Evolutionary conservation across 2,113 vertebrate genomes (phyloP), one percentile per base, ranked within the genome.

Genomic region (Alethe castanea): DNA sequence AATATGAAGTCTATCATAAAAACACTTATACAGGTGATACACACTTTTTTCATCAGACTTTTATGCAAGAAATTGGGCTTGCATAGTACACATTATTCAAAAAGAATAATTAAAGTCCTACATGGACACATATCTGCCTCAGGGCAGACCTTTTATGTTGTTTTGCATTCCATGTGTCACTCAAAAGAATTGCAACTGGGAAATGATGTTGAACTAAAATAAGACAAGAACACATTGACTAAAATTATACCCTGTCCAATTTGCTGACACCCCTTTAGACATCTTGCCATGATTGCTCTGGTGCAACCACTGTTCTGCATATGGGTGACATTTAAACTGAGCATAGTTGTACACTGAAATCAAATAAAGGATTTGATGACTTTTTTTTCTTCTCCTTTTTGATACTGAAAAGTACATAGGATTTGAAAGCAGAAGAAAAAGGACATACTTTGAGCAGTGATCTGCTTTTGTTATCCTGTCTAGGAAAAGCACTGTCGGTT

Each of bases 171-270:
- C 29, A 52, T 47, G 78, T 97, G 98, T 97, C 98, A 98, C 90
- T 98, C 97, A 98, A 88, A 97, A 97, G 97, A 97, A 97, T 96
- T 94, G 96, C 97, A 98, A 96, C 96, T 91, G 97, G 97, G 97
- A 98, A 98, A 97, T 94, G 95, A 96, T 97, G 96, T 96, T 97
- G 97, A 98, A 97, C 97, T 98, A 97, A 98, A 98, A 98, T 98
- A 98, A 98, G 97, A 98, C 97, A 96, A 96, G 97, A 97, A 94
- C 95, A 88, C 97, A 92, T 88, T 97, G 98, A 97, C 97, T 93
- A 92, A 98, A 97, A 98, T 98, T 98, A 98, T 94, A 98, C 92
- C 97, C 97, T 98, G 98, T 98, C 98, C 97, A 83, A 95, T 70
- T 84, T 96, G 91, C 91, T 97, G 97, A 97, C 97, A 97, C 97